Conservation (phyloP, 2,888 invertebrate genomes). For the Alsophila aescularia region DNA sequence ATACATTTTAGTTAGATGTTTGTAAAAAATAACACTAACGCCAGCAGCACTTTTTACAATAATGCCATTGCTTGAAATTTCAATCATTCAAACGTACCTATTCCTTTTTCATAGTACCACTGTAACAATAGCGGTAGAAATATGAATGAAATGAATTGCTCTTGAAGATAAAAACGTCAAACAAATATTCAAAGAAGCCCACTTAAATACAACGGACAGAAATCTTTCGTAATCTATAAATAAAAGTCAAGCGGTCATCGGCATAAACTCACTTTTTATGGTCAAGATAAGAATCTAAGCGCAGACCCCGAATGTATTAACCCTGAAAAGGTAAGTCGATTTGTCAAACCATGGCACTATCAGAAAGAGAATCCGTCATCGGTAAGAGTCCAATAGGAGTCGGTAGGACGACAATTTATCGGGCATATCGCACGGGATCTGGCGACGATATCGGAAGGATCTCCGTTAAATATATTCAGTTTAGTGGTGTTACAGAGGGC, state of each 20-base stretch:
- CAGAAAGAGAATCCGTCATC: conserved; percentile 77
- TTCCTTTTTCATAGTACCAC: background rate
- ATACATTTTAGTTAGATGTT: too few relatives aligned
- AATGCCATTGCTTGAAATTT: too few relatives aligned
- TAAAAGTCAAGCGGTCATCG: conserved; percentile 37
- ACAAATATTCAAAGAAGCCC: conserved; percentile 18
- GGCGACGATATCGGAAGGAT: conserved; percentile 50
- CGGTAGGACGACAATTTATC: conserved; percentile 63
- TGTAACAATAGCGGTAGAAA: conserved; percentile 11
- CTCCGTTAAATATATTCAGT: conserved; percentile 34
- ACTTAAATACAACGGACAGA: conserved; percentile 12
- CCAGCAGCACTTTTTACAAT: too few relatives aligned
- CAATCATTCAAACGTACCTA: background rate
- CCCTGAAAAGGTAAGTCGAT: conserved; percentile 73
- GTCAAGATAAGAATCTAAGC: conserved; percentile 62
- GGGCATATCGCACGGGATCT: conserved; percentile 74
- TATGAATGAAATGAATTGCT: conserved; percentile 19
- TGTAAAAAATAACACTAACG: too few relatives aligned
- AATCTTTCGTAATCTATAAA: conserved; percentile 30
- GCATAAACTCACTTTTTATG: conserved; percentile 29
- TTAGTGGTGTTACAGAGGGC: conserved; percentile 30
- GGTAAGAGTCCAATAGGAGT: conserved; percentile 52
- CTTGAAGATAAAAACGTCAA: conserved; percentile 17
- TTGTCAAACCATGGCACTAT: conserved; percentile 81
- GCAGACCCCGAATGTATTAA: conserved; percentile 59